Evolutionary conservation across 2,888 invertebrate species (phyloP), one percentile per base, ranked within the genome.

Genomic region (Helobdella robusta): DNA sequence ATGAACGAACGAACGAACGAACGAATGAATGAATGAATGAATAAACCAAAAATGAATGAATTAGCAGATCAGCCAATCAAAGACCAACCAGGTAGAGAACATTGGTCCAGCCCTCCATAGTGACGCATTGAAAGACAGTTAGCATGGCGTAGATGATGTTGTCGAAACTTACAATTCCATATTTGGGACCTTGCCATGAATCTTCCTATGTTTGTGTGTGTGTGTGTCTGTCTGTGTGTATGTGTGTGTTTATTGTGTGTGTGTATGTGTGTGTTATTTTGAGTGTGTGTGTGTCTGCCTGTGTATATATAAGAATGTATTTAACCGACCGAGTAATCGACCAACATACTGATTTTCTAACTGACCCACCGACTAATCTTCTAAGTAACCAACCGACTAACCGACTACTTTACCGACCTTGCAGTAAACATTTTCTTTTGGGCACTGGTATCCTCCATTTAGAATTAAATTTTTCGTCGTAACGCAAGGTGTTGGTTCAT

Each of bases 61-160:
- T n/a, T n/a, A n/a, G n/a, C n/a, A n/a, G n/a, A n/a, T n/a, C n/a
- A n/a, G n/a, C n/a, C n/a, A n/a, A n/a, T n/a, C n/a, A n/a, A n/a
- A n/a, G n/a, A 79, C 84, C 84, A 84, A 97, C 97, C 92, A 95
- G 95, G 86, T 99, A 99, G 83, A 98, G 87, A 83, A 98, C 94
- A 82, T 91, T 86, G 77, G 98, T 98, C 98, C 98, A 98, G 79
- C 98, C 98, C 85, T 98, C 98, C 97, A 98, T 98, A 77, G 98
- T 98, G 82, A 98, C 97, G 84, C 98, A 98, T 85, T 98, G 98
- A 86, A 98, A 98, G 83, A 98, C 98, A 75, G 98, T 98, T 82
- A 98, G 88, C 97, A 99, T 98, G 83, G 98, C 97, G 83, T 93
- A 95, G 79, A 94, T 95, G 83, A 98, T 98, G 85, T 99, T 97